phyloP scores from a whole-genome alignment of 2,113 vertebrate genomes.

The Tichodroma muraria region DNA sequence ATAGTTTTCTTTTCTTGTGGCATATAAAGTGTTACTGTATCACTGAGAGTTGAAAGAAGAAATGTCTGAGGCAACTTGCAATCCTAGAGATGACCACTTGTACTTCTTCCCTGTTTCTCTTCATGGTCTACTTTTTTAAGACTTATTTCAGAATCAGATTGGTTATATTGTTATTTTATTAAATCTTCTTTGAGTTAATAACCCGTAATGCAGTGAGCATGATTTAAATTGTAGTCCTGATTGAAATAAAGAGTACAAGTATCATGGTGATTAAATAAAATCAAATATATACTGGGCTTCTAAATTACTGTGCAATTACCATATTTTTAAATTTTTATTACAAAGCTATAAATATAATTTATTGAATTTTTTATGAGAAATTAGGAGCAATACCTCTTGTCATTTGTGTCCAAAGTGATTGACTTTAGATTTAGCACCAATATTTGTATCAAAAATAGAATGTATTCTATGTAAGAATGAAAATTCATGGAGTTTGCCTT shows the following conservation, averaged over 20 bases:
- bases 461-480: neutral
- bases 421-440: neutral
- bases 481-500: neutral
- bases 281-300: neutral
- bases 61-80: neutral
- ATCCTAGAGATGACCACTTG: neutral
- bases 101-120: neutral
- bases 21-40: neutral
- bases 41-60: neutral
- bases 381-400: neutral
- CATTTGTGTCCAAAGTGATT: neutral
- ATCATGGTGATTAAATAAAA: conserved; percentile 29
- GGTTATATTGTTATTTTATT: conserved; percentile 14
- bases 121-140: neutral
- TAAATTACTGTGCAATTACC: neutral
- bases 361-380: neutral
- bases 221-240: neutral
- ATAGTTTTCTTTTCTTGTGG: neutral
- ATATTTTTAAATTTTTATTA: neutral
- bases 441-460: neutral
- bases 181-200: conserved; percentile 40
- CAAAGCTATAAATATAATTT: neutral
- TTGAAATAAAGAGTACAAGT: conserved; percentile 2
- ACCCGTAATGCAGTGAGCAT: conserved; percentile 7
- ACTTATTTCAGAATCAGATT: neutral